Conservation (phyloP, 2,797 vertebrate species). For the Sebastes itinus region DNA sequence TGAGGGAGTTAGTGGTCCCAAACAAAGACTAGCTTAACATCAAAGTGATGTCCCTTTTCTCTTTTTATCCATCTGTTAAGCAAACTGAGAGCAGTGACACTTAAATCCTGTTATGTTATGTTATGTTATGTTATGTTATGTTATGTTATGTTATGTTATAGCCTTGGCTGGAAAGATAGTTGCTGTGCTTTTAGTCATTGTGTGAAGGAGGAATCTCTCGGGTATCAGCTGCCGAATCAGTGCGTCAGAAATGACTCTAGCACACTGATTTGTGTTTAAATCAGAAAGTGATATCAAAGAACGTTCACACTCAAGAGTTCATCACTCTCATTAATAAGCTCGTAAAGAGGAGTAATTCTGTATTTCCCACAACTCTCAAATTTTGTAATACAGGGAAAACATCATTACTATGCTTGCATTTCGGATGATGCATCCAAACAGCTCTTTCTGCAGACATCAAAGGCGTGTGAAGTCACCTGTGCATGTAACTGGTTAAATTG, state of each 20-base stretch:
- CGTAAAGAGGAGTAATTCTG: neutral
- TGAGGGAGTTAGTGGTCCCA: constrained; percentile 37
- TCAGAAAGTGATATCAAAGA: neutral
- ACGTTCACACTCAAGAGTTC: neutral
- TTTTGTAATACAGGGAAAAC: neutral
- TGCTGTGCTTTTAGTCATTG: neutral
- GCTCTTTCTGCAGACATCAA: neutral
- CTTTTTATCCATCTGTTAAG: constrained; percentile 37
- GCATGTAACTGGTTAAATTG: neutral
- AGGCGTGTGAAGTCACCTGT: neutral
- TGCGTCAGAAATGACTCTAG: neutral
- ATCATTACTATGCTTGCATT: neutral
- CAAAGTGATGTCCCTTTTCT: constrained; percentile 27
- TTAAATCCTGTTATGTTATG: neutral
- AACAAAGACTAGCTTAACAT: constrained; percentile 58
- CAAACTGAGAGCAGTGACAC: constrained; percentile 17
- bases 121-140: too few species aligned
- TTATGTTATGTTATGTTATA: too few species aligned
- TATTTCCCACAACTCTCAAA: neutral
- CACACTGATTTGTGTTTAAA: constrained; percentile 6
- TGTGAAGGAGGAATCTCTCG: neutral
- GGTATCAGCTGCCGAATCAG: neutral
- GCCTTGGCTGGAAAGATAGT: neutral
- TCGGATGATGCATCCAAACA: neutral
- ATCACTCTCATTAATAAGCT: neutral